phyloP scores from a whole-genome alignment of 2,888 invertebrate species.

The Drosophila rellima region DNA sequence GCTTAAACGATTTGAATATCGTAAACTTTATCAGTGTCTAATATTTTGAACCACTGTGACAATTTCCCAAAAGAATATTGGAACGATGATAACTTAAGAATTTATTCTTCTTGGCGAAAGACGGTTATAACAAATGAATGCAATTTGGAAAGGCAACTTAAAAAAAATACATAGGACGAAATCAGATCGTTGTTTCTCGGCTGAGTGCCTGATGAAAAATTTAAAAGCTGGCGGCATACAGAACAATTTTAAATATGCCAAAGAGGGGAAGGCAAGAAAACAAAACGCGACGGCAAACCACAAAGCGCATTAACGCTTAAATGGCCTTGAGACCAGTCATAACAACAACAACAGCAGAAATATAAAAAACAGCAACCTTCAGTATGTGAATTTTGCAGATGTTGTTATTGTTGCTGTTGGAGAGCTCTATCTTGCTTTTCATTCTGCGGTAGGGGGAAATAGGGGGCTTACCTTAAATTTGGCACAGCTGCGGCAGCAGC shows the following conservation, averaged over 20 bases:
- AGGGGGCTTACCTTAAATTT: constrained; percentile 84
- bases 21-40: too few species aligned
- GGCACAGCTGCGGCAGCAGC: constrained; percentile 85
- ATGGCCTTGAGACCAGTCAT: constrained; percentile 60
- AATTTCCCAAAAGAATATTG: constrained; percentile 36
- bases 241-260: constrained; percentile 70
- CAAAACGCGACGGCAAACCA: constrained; percentile 47
- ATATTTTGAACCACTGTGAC: constrained; percentile 3
- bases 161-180: constrained; percentile 42
- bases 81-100: constrained; percentile 30
- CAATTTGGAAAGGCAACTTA: constrained; percentile 55
- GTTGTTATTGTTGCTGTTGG: constrained; percentile 14
- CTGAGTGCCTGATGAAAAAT: constrained; percentile 71
- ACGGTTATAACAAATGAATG: constrained; percentile 49
- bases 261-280: constrained; percentile 15
- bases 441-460: neutral
- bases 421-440: constrained; percentile 23
- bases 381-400: constrained; percentile 3
- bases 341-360: constrained; percentile 5
- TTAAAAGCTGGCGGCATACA: constrained; percentile 47
- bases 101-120: too few species aligned
- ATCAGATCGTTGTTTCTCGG: constrained; percentile 15
- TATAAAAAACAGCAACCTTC: constrained; percentile 6
- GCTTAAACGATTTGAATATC: too few species aligned
- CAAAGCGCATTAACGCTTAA: constrained; percentile 76